Conservation (phyloP, 2,113 vertebrate species). For the Synodontis membranacea region DNA sequence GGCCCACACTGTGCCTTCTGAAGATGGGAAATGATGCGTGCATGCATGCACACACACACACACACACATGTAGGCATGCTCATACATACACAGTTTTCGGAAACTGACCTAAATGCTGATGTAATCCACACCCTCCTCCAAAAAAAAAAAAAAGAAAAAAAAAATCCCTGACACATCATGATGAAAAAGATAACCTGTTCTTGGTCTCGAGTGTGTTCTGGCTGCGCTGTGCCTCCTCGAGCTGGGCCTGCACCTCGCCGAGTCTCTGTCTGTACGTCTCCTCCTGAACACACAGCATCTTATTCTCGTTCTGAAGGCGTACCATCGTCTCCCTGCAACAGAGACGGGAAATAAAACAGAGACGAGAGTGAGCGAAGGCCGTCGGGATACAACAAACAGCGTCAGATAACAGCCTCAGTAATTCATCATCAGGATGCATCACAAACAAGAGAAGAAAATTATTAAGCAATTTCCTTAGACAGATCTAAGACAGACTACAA, state of each 20-base stretch:
- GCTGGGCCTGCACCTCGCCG: constrained; percentile 73
- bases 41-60: constrained; percentile 48
- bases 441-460: background rate
- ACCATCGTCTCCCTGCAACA: constrained; percentile 80
- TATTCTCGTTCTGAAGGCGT: constrained; percentile 86
- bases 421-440: background rate
- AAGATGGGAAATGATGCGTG: constrained; percentile 57
- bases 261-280: constrained; percentile 75
- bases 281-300: constrained; percentile 83
- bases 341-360: background rate
- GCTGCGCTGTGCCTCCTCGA: constrained; percentile 81
- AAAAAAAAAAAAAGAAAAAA: background rate
- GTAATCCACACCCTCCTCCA: constrained; percentile 15
- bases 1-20: constrained; percentile 67
- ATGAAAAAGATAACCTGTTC: constrained; percentile 65
- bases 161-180: constrained; percentile 48
- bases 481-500: too few relatives aligned
- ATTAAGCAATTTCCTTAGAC: too few relatives aligned
- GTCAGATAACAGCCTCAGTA: background rate
- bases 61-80: constrained; percentile 1
- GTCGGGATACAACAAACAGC: background rate
- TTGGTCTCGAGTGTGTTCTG: constrained; percentile 81
- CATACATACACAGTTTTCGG: constrained; percentile 55
- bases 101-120: constrained; percentile 28
- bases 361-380: background rate